A percentile compares a stretch with the other conserved stretches of the same genome.
Conservation (phyloP, 1,140 invertebrate genomes). For the Drosophila pruinosa region DNA sequence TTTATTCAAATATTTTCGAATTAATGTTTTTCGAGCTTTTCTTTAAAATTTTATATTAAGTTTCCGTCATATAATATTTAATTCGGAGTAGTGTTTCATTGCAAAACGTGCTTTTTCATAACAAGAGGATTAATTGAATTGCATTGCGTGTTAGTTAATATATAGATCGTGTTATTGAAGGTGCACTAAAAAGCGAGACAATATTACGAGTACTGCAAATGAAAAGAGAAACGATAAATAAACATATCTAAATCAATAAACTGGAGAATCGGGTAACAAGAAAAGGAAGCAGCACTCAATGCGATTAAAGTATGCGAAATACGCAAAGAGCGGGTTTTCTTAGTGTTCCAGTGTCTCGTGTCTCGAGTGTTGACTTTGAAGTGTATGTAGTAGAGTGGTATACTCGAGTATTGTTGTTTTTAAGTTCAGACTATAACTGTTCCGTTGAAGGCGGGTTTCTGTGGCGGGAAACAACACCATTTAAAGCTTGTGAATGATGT, state of each 20-base stretch:
- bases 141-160: background rate
- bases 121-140: slow-evolving; percentile 5
- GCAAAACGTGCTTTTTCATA: slow-evolving; percentile 25
- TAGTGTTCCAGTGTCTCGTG: background rate
- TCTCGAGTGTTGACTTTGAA: too few relatives aligned
- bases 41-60: too few relatives aligned
- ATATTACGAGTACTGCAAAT: slow-evolving; percentile 10
- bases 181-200: slow-evolving; percentile 29
- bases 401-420: slow-evolving; percentile 10
- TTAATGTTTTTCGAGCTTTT: too few relatives aligned
- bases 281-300: slow-evolving; percentile 25
- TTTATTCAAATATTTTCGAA: too few relatives aligned
- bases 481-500: slow-evolving; percentile 45
- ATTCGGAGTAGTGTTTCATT: background rate
- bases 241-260: slow-evolving; percentile 49
- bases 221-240: slow-evolving; percentile 23
- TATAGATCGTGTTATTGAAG: slow-evolving; percentile 7
- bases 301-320: slow-evolving; percentile 4
- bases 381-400: too few relatives aligned
- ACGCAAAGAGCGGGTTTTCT: slow-evolving; percentile 19
- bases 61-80: too few relatives aligned
- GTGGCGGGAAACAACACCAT: slow-evolving; percentile 57
- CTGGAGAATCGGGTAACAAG: slow-evolving; percentile 3
- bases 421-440: slow-evolving; percentile 42
- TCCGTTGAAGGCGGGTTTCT: slow-evolving; percentile 19